Conservation (phyloP, 2,888 invertebrate species). For the Phragmatobia fuliginosa region DNA sequence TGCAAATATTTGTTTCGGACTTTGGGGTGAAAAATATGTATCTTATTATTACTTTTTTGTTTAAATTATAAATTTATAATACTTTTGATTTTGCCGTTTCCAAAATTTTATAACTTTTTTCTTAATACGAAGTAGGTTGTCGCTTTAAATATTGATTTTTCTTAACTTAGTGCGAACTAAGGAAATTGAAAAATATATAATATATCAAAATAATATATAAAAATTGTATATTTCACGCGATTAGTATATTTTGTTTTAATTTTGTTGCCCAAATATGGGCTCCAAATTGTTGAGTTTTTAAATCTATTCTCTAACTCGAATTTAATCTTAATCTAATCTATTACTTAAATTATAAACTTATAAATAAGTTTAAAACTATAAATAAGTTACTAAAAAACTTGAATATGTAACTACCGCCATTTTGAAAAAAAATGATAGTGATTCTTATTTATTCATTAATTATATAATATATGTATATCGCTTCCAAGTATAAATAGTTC, state of each 20-base stretch:
- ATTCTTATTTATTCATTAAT: not conserved
- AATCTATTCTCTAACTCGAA: not conserved
- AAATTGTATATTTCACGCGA: not conserved
- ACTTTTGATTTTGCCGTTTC: not conserved
- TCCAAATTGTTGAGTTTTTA: constrained; percentile 1
- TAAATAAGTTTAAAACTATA: not conserved
- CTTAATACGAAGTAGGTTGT: not conserved
- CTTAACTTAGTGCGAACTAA: not conserved
- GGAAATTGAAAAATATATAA: not conserved
- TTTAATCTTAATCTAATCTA: not conserved
- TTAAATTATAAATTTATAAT: not conserved
- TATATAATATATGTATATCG: not conserved
- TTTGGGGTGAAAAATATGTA: too few relatives aligned
- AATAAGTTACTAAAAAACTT: not conserved
- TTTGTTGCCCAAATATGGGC: constrained; percentile 1
- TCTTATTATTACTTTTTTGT: too few relatives aligned
- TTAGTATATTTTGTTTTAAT: constrained; percentile 13
- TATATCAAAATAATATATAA: constrained; percentile 2
- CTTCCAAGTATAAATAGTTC: not conserved
- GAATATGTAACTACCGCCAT: not conserved
- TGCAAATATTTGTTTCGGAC: too few relatives aligned
- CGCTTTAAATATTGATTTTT: not conserved
- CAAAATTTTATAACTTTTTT: not conserved
- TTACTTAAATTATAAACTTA: not conserved
- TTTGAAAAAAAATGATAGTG: not conserved